Evolutionary conservation across 2,113 vertebrate genomes (phyloP), one percentile per base, ranked within the genome.

Genomic region (Gracilinanus agilis): DNA sequence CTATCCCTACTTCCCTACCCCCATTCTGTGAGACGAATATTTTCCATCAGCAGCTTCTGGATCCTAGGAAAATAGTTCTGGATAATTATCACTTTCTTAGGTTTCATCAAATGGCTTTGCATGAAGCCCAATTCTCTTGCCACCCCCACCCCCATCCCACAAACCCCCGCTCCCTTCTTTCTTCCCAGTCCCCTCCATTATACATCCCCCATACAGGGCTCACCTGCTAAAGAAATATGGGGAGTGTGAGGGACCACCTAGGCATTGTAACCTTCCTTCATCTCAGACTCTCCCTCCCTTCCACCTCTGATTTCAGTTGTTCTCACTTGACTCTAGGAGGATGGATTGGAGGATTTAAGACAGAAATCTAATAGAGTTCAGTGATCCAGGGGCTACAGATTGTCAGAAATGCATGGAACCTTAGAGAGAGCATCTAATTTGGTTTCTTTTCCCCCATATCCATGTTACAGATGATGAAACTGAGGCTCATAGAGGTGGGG

Each of bases 81-180:
- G 92, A 96, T 98, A 98, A 98, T 98, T 98, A 98, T 97, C 98
- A 97, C 98, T 98, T 98, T 97, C 98, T 98, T 98, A 94, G 83
- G 93, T 98, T 98, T 98, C 88, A 97, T 94, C 96, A 97, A 96
- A 96, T 97, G 96, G 94, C 90, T 96, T 96, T 44, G 44, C 91
- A 93, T 96, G 93, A 96, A 97, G 95, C 91, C 96, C 96, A 67
- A 92, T 44, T 40, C 94, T 40, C 91, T 83, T 16, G 19, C 34
- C n/a, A n/a, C 55, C 56, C 67, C 90, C 91, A 40, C 56, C 90
- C 91, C 44, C 56, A 92, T 94, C 94, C 44, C 2, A 6, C 94
- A 95, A 96, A 90, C 93, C 90, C 0, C 2, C 44, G 92, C 92
- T 93, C 54, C 49, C 67, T 83, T 83, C 34, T 83, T 83, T 67